A percentile compares a stretch with the other conserved stretches of the same genome.
These are phyloP conservation scores for Eupithecia subfuscata DNA, from an alignment of 2,888 invertebrate genomes.

Conservation along the genomic window DNA sequence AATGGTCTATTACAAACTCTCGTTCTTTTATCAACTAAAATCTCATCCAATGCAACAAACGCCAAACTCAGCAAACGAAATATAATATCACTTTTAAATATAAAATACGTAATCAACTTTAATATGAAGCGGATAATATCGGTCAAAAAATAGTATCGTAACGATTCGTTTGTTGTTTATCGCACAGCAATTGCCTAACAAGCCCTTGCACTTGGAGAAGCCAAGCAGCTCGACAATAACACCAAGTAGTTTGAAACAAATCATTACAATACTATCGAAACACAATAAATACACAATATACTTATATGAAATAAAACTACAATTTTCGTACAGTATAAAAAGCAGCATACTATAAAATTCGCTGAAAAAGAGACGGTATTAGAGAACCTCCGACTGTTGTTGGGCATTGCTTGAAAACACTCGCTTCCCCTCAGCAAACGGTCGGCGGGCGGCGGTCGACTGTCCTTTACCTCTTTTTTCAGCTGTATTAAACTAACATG, in stretches of 20 bases:
- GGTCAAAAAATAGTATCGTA: constrained; percentile 28
- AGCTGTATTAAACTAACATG: constrained; percentile 30
- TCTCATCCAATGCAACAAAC: constrained; percentile 24
- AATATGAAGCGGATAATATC: constrained; percentile 26
- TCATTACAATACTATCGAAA: constrained; percentile 36
- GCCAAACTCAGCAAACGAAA: constrained; percentile 27
- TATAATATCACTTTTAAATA: constrained; percentile 14
- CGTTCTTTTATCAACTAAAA: neutral
- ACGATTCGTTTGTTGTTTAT: constrained; percentile 27
- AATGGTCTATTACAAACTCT: neutral
- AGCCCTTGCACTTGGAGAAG: constrained; percentile 8
- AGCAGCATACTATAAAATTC: constrained; percentile 49
- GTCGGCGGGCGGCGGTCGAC: constrained; percentile 8
- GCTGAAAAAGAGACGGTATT: constrained; percentile 44
- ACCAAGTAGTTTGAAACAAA: constrained; percentile 20
- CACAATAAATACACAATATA: constrained; percentile 25
- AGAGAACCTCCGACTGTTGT: constrained; percentile 32
- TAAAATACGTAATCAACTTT: constrained; percentile 22
- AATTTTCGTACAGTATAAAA: constrained; percentile 22
- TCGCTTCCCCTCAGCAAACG: constrained; percentile 40
- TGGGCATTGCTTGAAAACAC: constrained; percentile 47
- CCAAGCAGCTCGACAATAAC: constrained; percentile 7
- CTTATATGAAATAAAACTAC: constrained; percentile 17
- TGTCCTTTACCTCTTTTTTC: neutral
- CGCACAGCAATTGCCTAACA: constrained; percentile 36